Evolutionary conservation across 1,140 invertebrate genomes (phyloP).

Genomic region (Caenorhabditis elegans): WBcel235 BX284603.4:9895501-9896000

Average conservation of each 20-base stretch:
- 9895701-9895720: constrained; percentile 59
- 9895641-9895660: constrained; percentile 60
- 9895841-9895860: no score
- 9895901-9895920: no score
- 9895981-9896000: no score
- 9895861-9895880: no score
- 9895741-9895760: background rate
- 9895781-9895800: no score
- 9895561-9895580: constrained; percentile 60
- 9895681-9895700: constrained; percentile 63
- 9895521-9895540: background rate
- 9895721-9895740: background rate
- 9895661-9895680: constrained; percentile 63
- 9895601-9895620: constrained; percentile 54
- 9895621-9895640: constrained; percentile 61
- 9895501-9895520: background rate
- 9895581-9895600: constrained; percentile 56
- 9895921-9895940: no score
- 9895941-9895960: no score
- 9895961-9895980: no score
- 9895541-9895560: constrained; percentile 53
- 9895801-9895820: no score
- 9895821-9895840: no score
- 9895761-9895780: no score
- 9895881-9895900: no score